Evolutionary conservation across 2,113 vertebrate species (phyloP), one percentile per base, ranked within the genome.

Genomic region (Myotis brandtii): DNA sequence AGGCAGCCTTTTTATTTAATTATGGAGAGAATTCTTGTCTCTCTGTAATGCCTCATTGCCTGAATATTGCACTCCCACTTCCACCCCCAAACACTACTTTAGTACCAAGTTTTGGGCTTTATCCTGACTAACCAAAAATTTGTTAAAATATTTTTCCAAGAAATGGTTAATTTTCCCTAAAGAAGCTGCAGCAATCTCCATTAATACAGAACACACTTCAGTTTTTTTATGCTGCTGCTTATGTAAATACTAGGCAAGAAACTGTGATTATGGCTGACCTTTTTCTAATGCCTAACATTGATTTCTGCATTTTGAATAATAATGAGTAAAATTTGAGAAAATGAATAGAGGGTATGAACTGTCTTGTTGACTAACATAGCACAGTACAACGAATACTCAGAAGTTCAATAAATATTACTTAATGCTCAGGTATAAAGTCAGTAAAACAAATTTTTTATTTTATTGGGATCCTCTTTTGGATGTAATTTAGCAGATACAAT

Each of bases 381-480:
- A 91, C 17, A 93, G 21, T 54, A 30, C 59, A 83, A 25, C 30
- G 23, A 76, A 59, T 62, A 69, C 18, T 82, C 66, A 70, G 27
- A 72, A 80, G 18, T 88, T 95, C 73, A 94, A 83, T 52, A 90
- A 94, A 90, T 82, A 82, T 37, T 25, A 37, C 23, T 87, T 96
- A 87, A 66, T 86, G 3, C 50, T 88, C 82, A 95, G 73, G 43
- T 52, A 83, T 40, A 95, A 88, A 86, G 30, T 69, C 40, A 72
- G 81, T 77, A 91, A 91, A 85, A 75, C 16, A 94, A 54, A 43
- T 92, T 85, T 94, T 23, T 95, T 96, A 69, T 85, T 92, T 95
- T 92, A 87, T 54, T 92, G 37, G 70, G 10, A 70, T 83, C 3
- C 27, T 79, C 46, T 83, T 81, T 56, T 75, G 32, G 48, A 62